Evolutionary conservation across 2,113 vertebrate genomes (phyloP).

Genomic region (Pseudois nayaur): DNA sequence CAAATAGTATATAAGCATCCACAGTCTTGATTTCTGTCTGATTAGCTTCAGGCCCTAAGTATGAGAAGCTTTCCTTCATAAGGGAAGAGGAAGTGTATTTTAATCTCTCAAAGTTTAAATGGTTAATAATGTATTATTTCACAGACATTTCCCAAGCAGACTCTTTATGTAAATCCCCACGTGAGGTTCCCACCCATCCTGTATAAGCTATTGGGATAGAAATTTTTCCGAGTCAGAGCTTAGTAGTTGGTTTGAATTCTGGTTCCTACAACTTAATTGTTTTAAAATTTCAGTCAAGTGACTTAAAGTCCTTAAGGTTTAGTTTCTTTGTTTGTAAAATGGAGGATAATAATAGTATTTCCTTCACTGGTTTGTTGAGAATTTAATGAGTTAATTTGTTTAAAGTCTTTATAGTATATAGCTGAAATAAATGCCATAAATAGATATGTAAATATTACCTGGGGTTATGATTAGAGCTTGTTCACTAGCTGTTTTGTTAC

Average conservation of each 20-base stretch:
- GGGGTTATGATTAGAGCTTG: not conserved
- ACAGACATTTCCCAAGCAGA: not conserved
- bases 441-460: not conserved
- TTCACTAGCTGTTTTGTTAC: not conserved
- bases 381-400: constrained; percentile 3
- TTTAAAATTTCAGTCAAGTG: not conserved
- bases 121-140: not conserved
- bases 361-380: not conserved
- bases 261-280: not conserved
- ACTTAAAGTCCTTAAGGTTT: not conserved
- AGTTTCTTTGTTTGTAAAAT: constrained; percentile 10
- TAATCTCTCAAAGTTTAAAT: not conserved
- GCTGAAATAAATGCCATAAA: not conserved
- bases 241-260: not conserved
- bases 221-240: not conserved
- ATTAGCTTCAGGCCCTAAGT: not conserved
- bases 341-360: not conserved
- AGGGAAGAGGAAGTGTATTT: not conserved
- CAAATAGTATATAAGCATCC: not conserved
- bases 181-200: not conserved
- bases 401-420: constrained; percentile 26
- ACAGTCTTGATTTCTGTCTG: not conserved
- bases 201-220: not conserved
- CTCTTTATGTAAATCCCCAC: not conserved
- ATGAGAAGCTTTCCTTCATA: not conserved